These are phyloP conservation scores for Aurelia aurita complex sp. Pacific DNA, from an alignment of 30 jellyfish, hydroid and myxozoan species.

Conservation along the genomic window DNA sequence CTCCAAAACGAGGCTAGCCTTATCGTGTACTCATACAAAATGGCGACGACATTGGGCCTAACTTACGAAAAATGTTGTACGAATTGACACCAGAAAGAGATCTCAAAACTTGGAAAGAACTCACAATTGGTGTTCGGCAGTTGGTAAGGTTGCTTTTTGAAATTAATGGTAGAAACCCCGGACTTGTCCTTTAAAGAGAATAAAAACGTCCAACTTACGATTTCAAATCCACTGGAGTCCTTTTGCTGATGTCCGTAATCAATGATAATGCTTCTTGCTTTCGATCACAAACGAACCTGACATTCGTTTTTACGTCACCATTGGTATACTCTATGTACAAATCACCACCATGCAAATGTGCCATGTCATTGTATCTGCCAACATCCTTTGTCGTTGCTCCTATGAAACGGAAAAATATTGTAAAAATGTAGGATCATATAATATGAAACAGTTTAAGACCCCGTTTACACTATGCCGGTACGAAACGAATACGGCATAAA, in stretches of 20 bases:
- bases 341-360: constrained; percentile 46
- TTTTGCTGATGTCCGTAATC: constrained; percentile 18
- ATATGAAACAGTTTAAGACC: not conserved
- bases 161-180: too few species aligned
- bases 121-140: too few species aligned
- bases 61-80: too few species aligned
- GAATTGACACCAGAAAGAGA: too few species aligned
- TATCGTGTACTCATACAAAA: too few species aligned
- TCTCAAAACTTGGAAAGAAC: too few species aligned
- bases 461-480: too few species aligned
- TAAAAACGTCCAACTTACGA: constrained; percentile 14
- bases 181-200: too few species aligned
- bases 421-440: not conserved
- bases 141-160: too few species aligned
- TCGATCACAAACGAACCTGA: constrained; percentile 59
- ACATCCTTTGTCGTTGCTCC: constrained; percentile 50
- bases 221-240: not conserved
- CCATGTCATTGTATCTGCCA: constrained; percentile 31
- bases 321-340: constrained; percentile 41
- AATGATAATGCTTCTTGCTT: constrained; percentile 18
- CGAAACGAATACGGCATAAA: too few species aligned
- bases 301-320: constrained; percentile 35
- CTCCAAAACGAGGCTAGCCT: too few species aligned
- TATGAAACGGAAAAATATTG: not conserved
- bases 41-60: too few species aligned